Base-by-base conservation (phyloP, 1,140 invertebrate genomes). In the Drosophila baimaii region DNA sequence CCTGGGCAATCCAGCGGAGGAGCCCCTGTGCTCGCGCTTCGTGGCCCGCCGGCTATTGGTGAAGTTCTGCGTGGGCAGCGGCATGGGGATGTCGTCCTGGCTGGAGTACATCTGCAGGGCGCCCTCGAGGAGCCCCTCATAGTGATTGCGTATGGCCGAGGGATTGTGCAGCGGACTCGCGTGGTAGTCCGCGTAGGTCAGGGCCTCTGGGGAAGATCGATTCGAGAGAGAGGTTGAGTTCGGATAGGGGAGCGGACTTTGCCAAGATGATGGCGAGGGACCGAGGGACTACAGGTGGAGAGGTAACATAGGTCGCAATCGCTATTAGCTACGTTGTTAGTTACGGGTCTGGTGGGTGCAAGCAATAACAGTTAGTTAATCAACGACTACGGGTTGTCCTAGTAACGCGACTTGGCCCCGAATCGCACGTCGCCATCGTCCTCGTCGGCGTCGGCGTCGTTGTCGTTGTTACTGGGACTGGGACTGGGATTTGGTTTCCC, bases 71-170 rank as follows among this genome's bases (percentile, higher is more conserved):
- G 81, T 90, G 47, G 83, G 82, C 77, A 91, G 46, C 56, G 88
- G 89, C 77, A 81, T 91, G 12, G 90, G 86, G 39, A 90, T 61
- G 55, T 92, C 91, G 43, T 91, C 84, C 72, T 92, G 89, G 71
- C 82, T 92, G 75, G 90, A 81, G 70, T 92, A 92, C 81, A 92
- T 86, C 76, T 92, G 90, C 37, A 92, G 84, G 54, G 91, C 91
- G 23, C 91, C 91, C 77, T 92, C 91, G 12, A 92, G 78, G 12
- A 92, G 59, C 31, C 90, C 91, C 69, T 92, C 91, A 49, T 90
- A 92, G 31, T 92, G 90, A 57, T 86, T 91, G 54, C 91, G 74
- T 56, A 91, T 92, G 31, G 81, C 83, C 65, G 85, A 85, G 35
- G 91, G 91, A 85, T 92, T 91, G 61, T 88, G 79, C 54, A 90